Base-by-base conservation (phyloP, 1,140 invertebrate genomes). In the Drosophila pallidifrons region DNA sequence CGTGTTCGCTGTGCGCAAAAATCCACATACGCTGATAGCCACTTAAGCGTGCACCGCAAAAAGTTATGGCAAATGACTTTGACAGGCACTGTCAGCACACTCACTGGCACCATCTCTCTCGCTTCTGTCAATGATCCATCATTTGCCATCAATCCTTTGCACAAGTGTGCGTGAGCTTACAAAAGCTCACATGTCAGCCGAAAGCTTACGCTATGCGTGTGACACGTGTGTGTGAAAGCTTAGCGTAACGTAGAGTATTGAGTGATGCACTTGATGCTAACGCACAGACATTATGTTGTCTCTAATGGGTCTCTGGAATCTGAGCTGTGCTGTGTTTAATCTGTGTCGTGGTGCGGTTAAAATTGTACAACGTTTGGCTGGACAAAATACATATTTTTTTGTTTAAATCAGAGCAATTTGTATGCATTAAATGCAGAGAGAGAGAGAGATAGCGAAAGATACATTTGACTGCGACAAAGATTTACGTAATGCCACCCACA, bases 401-500 rank as follows among this genome's bases (percentile, higher is more conserved):
- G 43, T 43, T 69, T 71, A 89, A 88, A 89, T 83, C 81, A 81
- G 67, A 80, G 58, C 85, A 88, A 88, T 89, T 88, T 89, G 83
- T 88, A 88, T 88, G 85, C 83, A 88, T 88, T 88, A 83, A 88
- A 77, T 88, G 83, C 80, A 88, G 43, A 77, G 74, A 66, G 75
- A 74, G 69, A 66, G 49, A 61, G 58, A 55, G 30, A 25, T 3
- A 25, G 3, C 20, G 20, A 25, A 0, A 25, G 35, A 38, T 10
- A 28, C 58, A 74, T 73, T 75, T 70, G 6, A 70, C 68, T 61
- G 72, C 55, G 76, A 71, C 79, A 86, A 25, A 82, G 82, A 76
- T 87, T 86, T 87, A 86, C 82, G 82, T 86, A 86, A 86, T 76
- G 79, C 59, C 75, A 77, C 82, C 82, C 82, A 68, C 82, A 47